Evolutionary conservation across 2,797 vertebrate genomes (phyloP), one percentile per base, ranked within the genome.

Genomic region (Urosaurus nigricauda): DNA sequence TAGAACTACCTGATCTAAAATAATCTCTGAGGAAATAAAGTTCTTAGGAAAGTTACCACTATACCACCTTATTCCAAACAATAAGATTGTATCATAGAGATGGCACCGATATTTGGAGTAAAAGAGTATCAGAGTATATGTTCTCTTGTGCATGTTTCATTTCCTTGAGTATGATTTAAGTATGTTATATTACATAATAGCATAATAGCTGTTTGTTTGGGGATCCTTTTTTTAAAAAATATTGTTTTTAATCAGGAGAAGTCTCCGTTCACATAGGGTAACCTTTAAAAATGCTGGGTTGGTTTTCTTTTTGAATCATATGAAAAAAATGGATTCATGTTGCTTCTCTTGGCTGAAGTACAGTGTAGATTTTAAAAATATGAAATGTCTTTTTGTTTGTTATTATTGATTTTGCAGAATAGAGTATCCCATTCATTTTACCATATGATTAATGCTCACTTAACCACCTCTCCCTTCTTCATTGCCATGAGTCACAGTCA

Each of bases 171-270:
- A 19, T 29, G 24, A 70, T 83, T n/a, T 37, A 81, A 81, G 40
- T 63, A 21, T 32, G 37, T 43, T 8, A 43, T 65, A 32, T 92
- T 92, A 75, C 91, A 37, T 79, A 80, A 68, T 37, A 11, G 17
- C 53, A 9, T 43, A 47, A 0, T 24, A 21, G 80, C 82, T 90
- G n/a, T 88, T 90, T 71, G 14, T 79, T 56, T 56, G 8, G 13
- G 8, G 26, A 68, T 8, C 29, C 29, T 32, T 68, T 68, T n/a
- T n/a, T n/a, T n/a, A n/a, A n/a, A n/a, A n/a, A n/a, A n/a, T n/a
- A n/a, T n/a, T 68, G 93, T 84, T 78, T 93, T 82, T 29, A 92
- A 92, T 94, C 92, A 92, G 94, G 63, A 91, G 93, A 94, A 94
- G 79, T 90, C 89, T 95, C 79, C 37, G 53, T 0, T 0, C 78